phyloP scores from a whole-genome alignment of 2,888 invertebrate species.

The Drosophila neonasuta region DNA sequence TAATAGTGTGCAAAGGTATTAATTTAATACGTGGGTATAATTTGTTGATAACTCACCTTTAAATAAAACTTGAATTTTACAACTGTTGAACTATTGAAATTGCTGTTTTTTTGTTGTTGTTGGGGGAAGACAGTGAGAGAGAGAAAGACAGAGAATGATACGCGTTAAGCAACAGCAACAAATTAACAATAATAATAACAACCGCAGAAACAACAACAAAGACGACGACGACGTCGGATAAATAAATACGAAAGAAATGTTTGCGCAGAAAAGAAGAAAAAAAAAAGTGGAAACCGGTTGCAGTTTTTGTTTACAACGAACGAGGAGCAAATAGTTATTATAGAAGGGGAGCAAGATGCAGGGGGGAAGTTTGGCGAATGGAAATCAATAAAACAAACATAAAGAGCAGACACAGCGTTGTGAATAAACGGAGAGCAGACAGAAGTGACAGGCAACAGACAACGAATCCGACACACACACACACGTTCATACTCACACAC shows the following conservation, averaged over 20 bases:
- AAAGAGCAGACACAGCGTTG: slow-evolving; percentile 25
- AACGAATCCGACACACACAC: slow-evolving; percentile 41
- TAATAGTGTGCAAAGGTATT: not conserved
- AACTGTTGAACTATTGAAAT: slow-evolving; percentile 27
- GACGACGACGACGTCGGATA: slow-evolving; percentile 3
- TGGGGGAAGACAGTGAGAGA: not conserved
- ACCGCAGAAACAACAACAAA: slow-evolving; percentile 13
- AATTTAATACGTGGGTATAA: not conserved
- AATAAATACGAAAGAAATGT: slow-evolving; percentile 30
- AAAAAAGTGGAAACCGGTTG: slow-evolving; percentile 56
- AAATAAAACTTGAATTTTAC: slow-evolving; percentile 25
- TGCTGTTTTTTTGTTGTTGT: slow-evolving; percentile 20
- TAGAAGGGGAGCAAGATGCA: slow-evolving; percentile 8
- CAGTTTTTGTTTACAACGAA: slow-evolving; percentile 56
- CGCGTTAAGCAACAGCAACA: slow-evolving; percentile 14
- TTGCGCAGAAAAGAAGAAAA: slow-evolving; percentile 28
- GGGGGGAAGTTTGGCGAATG: slow-evolving; percentile 35
- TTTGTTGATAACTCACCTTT: slow-evolving; percentile 36
- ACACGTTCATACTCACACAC: slow-evolving; percentile 38
- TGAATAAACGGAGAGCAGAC: slow-evolving; percentile 23
- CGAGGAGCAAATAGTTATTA: slow-evolving; percentile 24
- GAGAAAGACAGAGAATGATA: slow-evolving; percentile 22
- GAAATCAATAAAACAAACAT: slow-evolving; percentile 71
- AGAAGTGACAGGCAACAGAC: slow-evolving; percentile 44
- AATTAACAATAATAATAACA: slow-evolving; percentile 30